These are phyloP conservation scores for Sphenodon punctatus DNA, from an alignment of 2,797 vertebrate genomes.

Conservation along the genomic window DNA sequence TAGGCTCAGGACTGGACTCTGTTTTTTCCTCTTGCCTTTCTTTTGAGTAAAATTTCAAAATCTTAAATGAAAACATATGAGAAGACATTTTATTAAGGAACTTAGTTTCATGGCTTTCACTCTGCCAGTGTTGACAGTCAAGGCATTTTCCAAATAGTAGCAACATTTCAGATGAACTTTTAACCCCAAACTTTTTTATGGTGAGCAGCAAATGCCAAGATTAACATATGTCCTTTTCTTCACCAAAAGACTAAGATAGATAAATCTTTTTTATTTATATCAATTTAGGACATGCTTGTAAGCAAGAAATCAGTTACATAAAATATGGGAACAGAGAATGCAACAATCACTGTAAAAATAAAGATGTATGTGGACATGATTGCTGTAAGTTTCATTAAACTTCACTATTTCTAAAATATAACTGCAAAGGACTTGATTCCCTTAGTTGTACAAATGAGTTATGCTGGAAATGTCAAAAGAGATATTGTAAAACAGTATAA, in stretches of 20 bases:
- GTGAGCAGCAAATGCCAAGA: too few species aligned
- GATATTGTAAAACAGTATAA: background rate
- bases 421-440: background rate
- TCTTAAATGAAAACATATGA: too few species aligned
- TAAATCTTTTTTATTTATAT: constrained; percentile 27
- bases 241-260: too few species aligned
- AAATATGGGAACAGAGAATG: constrained; percentile 84
- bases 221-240: too few species aligned
- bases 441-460: background rate
- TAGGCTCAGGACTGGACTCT: too few species aligned
- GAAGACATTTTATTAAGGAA: too few species aligned
- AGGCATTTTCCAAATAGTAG: too few species aligned
- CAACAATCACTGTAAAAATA: constrained; percentile 95
- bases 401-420: constrained; percentile 24
- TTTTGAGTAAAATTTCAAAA: too few species aligned
- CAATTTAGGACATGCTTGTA: constrained; percentile 61
- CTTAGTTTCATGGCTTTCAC: background rate
- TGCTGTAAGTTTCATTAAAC: constrained; percentile 87
- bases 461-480: background rate
- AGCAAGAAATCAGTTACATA: constrained; percentile 45
- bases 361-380: constrained; percentile 90
- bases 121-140: too few species aligned
- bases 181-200: too few species aligned
- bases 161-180: too few species aligned
- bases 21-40: too few species aligned